phyloP scores from a whole-genome alignment of 2,113 vertebrate species.

The Semnopithecus entellus region DNA sequence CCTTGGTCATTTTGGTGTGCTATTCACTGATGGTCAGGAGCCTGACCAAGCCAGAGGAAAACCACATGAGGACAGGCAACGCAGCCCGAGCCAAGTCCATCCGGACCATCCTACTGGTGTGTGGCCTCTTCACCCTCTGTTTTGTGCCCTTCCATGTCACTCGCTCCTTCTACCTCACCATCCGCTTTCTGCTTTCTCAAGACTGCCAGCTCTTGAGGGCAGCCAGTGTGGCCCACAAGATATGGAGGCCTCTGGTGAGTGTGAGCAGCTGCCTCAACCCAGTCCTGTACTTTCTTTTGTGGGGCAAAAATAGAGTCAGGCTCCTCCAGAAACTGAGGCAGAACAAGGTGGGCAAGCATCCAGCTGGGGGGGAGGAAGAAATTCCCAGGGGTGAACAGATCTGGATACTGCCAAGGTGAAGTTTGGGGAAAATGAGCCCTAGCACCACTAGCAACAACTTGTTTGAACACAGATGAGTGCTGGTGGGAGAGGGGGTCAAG shows the following conservation, averaged over 20 bases:
- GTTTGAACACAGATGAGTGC: not conserved
- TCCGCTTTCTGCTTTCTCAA: constrained; percentile 37
- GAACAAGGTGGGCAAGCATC: constrained; percentile 31
- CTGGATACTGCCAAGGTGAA: not conserved
- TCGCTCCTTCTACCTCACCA: constrained; percentile 60
- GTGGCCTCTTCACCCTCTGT: constrained; percentile 75
- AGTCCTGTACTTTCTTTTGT: constrained; percentile 76
- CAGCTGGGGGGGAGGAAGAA: not conserved
- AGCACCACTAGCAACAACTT: not conserved
- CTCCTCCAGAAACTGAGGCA: constrained; percentile 60
- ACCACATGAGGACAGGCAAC: not conserved
- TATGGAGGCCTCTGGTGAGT: constrained; percentile 79
- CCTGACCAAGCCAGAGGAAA: constrained; percentile 33
- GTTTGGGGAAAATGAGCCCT: not conserved
- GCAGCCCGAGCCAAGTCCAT: constrained; percentile 67
- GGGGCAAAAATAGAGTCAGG: not conserved
- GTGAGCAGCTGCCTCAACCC: constrained; percentile 81
- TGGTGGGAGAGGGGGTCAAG: not conserved
- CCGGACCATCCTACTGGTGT: constrained; percentile 63
- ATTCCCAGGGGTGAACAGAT: not conserved
- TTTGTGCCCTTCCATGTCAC: constrained; percentile 80
- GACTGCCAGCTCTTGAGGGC: constrained; percentile 69
- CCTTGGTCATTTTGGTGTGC: constrained; percentile 66
- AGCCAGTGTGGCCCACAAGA: constrained; percentile 70
- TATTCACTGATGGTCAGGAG: constrained; percentile 75